A percentile compares a stretch with the other conserved stretches of the same genome.
These are phyloP conservation scores for Gambelia wislizenii DNA, from an alignment of 2,797 vertebrate species.

Conservation along the genomic window DNA sequence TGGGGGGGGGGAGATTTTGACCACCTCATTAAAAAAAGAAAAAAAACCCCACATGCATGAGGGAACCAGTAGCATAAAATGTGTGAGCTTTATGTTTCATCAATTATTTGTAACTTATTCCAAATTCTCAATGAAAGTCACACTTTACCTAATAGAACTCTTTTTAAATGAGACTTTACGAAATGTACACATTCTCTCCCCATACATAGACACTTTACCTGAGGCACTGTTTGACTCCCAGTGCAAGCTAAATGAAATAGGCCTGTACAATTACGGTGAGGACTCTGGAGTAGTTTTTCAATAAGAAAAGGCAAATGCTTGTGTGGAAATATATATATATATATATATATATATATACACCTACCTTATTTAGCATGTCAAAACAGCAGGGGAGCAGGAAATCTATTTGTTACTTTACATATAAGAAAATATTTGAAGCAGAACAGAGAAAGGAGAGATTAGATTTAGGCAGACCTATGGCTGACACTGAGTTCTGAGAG, in stretches of 20 bases:
- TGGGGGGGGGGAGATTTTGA: neutral
- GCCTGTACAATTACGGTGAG: constrained; percentile 30
- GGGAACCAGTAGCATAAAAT: neutral
- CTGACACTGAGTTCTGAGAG: no score
- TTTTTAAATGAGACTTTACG: neutral
- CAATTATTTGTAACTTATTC: neutral
- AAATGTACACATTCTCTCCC: neutral
- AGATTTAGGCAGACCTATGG: neutral
- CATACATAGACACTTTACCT: neutral
- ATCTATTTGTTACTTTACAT: neutral
- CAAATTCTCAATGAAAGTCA: neutral
- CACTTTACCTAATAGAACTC: neutral
- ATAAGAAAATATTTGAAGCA: neutral
- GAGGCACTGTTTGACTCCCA: neutral
- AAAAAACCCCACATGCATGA: no score
- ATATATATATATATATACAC: no score
- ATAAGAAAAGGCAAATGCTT: constrained; percentile 23
- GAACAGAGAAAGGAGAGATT: neutral
- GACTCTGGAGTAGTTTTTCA: constrained; percentile 35
- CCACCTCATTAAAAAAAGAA: neutral
- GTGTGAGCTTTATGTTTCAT: neutral
- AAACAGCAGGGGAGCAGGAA: neutral
- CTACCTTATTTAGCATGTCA: neutral
- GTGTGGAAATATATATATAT: no score
- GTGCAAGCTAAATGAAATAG: neutral